Percentiles rank a stretch among this genome's conserved stretches.
phyloP scores from a whole-genome alignment of 2,113 vertebrate species.

The Hyla sarda region DNA sequence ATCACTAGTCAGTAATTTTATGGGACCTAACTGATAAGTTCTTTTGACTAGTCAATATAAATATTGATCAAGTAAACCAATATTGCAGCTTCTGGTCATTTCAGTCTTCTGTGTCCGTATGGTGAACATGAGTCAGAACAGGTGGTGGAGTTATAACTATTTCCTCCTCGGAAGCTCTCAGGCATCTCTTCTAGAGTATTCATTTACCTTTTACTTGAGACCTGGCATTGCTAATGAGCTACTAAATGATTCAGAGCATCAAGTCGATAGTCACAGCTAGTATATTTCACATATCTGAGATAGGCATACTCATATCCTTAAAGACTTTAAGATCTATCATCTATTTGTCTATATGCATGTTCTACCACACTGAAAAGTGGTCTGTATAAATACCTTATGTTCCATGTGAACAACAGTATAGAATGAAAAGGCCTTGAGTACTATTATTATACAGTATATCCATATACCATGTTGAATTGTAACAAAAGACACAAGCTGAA shows the following conservation, averaged over 20 bases:
- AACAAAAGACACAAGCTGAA: not conserved
- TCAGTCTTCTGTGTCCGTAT: not conserved
- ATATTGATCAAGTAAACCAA: not conserved
- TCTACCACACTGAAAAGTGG: not conserved
- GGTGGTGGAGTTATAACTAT: not conserved
- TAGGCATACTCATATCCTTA: not conserved
- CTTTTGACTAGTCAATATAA: not conserved
- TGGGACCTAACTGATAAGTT: not conserved
- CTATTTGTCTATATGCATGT: not conserved
- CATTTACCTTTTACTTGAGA: constrained; percentile 13
- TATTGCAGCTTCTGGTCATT: not conserved
- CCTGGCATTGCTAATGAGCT: constrained; percentile 1
- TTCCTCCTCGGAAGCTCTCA: not conserved
- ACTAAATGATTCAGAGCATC: not conserved
- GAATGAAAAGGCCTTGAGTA: not conserved
- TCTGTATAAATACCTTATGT: not conserved
- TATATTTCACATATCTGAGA: not conserved
- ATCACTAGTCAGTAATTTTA: no score
- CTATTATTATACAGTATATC: not conserved
- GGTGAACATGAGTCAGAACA: constrained; percentile 6
- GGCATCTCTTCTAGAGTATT: not conserved
- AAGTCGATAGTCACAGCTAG: not conserved
- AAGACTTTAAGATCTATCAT: not conserved
- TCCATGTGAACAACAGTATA: not conserved
- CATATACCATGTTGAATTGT: not conserved